Evolutionary conservation across 2,797 vertebrate species (phyloP).

Genomic region (Streptopelia turtur): DNA sequence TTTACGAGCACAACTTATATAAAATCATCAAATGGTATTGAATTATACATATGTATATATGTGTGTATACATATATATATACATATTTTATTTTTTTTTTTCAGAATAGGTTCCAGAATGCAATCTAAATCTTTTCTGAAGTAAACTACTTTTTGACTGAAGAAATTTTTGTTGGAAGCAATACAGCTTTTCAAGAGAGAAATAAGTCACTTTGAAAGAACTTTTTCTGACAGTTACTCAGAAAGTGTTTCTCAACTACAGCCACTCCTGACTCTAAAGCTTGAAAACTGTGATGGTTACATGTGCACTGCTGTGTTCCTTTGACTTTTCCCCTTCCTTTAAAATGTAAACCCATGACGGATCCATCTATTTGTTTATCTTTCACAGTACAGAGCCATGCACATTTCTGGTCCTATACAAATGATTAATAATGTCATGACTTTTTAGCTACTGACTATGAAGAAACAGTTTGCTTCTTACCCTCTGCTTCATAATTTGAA

Average conservation of each 20-base stretch:
- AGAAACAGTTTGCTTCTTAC: constrained; percentile 48
- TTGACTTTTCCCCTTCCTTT: constrained; percentile 59
- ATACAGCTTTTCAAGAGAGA: background rate
- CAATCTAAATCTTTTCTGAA: background rate
- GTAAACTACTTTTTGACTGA: background rate
- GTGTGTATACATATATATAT: too few relatives aligned
- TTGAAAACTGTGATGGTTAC: constrained; percentile 6
- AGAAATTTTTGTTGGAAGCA: background rate
- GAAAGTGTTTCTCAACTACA: background rate
- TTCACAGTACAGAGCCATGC: background rate
- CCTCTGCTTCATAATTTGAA: constrained; percentile 57
- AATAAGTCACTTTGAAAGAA: background rate
- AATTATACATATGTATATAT: background rate
- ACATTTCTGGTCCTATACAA: constrained; percentile 37
- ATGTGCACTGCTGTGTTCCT: constrained; percentile 5
- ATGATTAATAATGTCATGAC: constrained; percentile 64
- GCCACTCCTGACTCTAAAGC: background rate
- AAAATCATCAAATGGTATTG: background rate
- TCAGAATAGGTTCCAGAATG: background rate
- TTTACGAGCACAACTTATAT: background rate
- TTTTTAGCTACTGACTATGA: constrained; percentile 26
- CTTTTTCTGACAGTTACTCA: background rate
- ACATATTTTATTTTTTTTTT: background rate
- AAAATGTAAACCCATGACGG: constrained; percentile 16
- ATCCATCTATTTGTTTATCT: constrained; percentile 54